Conservation (phyloP, 2,888 invertebrate genomes). For the Microctonus aethiopoides region DNA sequence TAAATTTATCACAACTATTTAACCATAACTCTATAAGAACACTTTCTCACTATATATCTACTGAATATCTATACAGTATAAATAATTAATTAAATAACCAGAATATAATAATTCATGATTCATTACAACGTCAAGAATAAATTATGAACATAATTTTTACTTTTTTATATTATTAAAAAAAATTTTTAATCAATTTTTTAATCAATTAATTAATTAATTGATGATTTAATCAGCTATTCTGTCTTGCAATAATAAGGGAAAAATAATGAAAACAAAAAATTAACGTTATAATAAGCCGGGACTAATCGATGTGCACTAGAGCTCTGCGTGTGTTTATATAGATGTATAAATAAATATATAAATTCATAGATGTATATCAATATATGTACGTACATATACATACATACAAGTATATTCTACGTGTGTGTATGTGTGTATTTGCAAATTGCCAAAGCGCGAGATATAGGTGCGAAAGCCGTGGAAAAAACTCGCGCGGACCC, state of each 20-base stretch:
- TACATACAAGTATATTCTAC: too few relatives aligned
- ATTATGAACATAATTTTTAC: neutral
- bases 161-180: neutral
- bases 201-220: neutral
- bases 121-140: neutral
- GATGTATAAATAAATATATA: too few relatives aligned
- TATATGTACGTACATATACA: neutral
- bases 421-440: neutral
- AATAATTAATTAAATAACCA: neutral
- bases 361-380: too few relatives aligned
- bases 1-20: constrained; percentile 27
- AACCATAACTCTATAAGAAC: too few relatives aligned
- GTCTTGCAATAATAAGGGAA: neutral
- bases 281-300: constrained; percentile 54
- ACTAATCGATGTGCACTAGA: constrained; percentile 43
- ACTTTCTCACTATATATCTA: too few relatives aligned
- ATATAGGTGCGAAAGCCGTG: constrained; percentile 33
- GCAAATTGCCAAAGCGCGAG: constrained; percentile 28
- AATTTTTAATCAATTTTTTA: too few relatives aligned
- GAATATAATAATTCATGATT: neutral
- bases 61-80: too few relatives aligned
- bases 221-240: neutral
- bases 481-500: constrained; percentile 21
- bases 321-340: neutral
- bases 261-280: constrained; percentile 20